A percentile compares a stretch with the other conserved stretches of the same genome.
Conservation (phyloP, 1,140 invertebrate genomes). For the Drosophila ficusphila region DNA sequence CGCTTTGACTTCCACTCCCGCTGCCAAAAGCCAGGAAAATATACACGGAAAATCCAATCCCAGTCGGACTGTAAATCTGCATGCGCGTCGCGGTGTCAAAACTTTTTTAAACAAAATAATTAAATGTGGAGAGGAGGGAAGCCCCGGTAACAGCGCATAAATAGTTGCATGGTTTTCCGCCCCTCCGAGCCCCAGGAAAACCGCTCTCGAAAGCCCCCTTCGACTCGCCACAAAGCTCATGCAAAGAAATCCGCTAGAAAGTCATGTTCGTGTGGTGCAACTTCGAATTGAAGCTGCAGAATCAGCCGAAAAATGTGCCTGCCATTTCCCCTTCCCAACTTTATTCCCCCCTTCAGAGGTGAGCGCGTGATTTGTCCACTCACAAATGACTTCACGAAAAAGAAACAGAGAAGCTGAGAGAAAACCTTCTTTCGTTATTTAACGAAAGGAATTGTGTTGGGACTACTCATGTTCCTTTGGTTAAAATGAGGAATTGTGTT, state of each 20-base stretch:
- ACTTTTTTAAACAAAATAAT: slow-evolving; percentile 83
- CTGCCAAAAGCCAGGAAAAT: slow-evolving; percentile 11
- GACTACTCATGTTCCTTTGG: too few relatives aligned
- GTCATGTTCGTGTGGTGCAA: slow-evolving; percentile 75
- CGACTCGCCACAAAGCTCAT: slow-evolving; percentile 55
- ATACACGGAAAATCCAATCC: slow-evolving; percentile 21
- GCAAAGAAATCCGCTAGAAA: slow-evolving; percentile 82
- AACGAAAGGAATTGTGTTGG: too few relatives aligned
- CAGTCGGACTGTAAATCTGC: slow-evolving; percentile 71
- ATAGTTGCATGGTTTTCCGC: slow-evolving; percentile 46
- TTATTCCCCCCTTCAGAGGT: slow-evolving; percentile 20
- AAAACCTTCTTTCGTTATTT: too few relatives aligned
- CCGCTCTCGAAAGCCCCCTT: background rate
- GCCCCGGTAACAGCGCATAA: slow-evolving; percentile 30
- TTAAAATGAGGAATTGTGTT: too few relatives aligned
- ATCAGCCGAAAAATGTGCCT: slow-evolving; percentile 54
- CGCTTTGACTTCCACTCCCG: slow-evolving; percentile 47
- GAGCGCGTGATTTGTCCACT: slow-evolving; percentile 21
- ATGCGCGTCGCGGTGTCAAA: slow-evolving; percentile 80
- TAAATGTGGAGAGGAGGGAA: slow-evolving; percentile 70
- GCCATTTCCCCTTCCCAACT: slow-evolving; percentile 47
- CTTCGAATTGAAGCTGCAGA: slow-evolving; percentile 31
- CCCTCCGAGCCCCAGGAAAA: background rate
- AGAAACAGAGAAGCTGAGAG: too few relatives aligned
- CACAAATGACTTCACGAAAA: slow-evolving; percentile 4